Percentiles rank a stretch among this genome's conserved stretches.
Evolutionary conservation across 2,888 invertebrate species (phyloP).

Genomic region (Drosophila demipolita): DNA sequence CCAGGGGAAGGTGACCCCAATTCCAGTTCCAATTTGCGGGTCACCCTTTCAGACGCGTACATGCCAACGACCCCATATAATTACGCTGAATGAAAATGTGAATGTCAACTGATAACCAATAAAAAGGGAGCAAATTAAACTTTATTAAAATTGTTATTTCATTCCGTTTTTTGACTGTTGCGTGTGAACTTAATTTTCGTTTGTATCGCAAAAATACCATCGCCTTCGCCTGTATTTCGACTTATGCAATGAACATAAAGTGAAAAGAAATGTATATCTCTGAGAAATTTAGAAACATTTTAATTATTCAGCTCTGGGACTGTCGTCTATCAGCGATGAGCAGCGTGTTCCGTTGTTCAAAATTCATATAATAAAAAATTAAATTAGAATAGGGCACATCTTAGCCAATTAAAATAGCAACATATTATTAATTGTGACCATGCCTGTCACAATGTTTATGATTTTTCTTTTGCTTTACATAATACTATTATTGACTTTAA

Average conservation of each 20-base stretch:
- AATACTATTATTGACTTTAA: constrained; percentile 66
- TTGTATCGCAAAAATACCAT: constrained; percentile 31
- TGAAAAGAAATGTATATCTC: constrained; percentile 41
- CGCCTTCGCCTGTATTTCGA: not conserved
- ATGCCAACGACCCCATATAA: constrained; percentile 49
- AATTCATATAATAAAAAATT: constrained; percentile 22
- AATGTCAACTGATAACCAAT: constrained; percentile 67
- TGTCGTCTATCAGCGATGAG: constrained; percentile 45
- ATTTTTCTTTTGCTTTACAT: constrained; percentile 21
- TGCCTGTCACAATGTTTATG: constrained; percentile 52
- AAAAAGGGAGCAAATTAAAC: constrained; percentile 67
- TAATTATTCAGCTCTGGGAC: constrained; percentile 44
- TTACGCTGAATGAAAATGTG: constrained; percentile 74
- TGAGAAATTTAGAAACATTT: constrained; percentile 59
- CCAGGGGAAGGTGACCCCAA: constrained; percentile 60
- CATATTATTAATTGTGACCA: constrained; percentile 40
- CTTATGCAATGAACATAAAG: constrained; percentile 54
- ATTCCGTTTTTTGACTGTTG: constrained; percentile 36
- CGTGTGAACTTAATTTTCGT: constrained; percentile 60
- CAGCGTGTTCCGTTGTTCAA: constrained; percentile 59
- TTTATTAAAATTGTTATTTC: constrained; percentile 66
- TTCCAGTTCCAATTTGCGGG: constrained; percentile 34
- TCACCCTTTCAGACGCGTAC: constrained; percentile 67
- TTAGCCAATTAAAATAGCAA: constrained; percentile 34
- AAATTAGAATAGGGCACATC: constrained; percentile 63